phyloP scores from a whole-genome alignment of 2,888 invertebrate genomes.

The Pterostichus madidus region DNA sequence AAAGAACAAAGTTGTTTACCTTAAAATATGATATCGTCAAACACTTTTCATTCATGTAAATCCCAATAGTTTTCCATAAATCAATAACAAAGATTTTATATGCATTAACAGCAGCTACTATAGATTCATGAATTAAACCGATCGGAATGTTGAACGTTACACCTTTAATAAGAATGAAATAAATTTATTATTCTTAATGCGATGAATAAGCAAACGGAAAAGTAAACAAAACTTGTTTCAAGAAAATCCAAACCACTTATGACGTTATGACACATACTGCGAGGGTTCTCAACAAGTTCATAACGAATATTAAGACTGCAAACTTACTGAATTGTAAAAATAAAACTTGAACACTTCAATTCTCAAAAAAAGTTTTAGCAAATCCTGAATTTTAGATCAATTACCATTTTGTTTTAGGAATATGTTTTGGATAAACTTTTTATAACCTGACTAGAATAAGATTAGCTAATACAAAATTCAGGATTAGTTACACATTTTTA shows the following conservation, averaged over 20 bases:
- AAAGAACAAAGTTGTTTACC: background rate
- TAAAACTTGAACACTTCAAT: background rate
- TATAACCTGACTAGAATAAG: no score
- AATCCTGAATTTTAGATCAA: no score
- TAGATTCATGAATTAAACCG: slow-evolving; percentile 35
- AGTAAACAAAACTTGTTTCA: slow-evolving; percentile 59
- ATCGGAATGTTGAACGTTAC: slow-evolving; percentile 47
- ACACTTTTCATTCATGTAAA: slow-evolving; percentile 14
- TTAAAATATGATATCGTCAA: background rate
- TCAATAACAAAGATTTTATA: background rate
- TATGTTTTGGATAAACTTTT: no score
- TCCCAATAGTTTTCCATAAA: slow-evolving; percentile 14
- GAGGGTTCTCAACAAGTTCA: slow-evolving; percentile 14
- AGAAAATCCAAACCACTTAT: slow-evolving; percentile 55
- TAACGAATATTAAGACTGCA: slow-evolving; percentile 23
- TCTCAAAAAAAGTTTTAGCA: no score
- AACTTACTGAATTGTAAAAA: slow-evolving; percentile 12
- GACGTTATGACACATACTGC: slow-evolving; percentile 32
- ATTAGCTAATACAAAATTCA: no score
- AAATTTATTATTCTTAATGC: slow-evolving; percentile 43
- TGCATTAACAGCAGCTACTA: background rate
- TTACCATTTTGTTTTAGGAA: no score
- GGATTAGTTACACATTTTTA: no score
- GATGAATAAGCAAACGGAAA: slow-evolving; percentile 61
- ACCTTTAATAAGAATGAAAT: slow-evolving; percentile 41